These are phyloP conservation scores for Fissipunctia ypsillon DNA, from an alignment of 2,888 invertebrate genomes.

Conservation along the genomic window DNA sequence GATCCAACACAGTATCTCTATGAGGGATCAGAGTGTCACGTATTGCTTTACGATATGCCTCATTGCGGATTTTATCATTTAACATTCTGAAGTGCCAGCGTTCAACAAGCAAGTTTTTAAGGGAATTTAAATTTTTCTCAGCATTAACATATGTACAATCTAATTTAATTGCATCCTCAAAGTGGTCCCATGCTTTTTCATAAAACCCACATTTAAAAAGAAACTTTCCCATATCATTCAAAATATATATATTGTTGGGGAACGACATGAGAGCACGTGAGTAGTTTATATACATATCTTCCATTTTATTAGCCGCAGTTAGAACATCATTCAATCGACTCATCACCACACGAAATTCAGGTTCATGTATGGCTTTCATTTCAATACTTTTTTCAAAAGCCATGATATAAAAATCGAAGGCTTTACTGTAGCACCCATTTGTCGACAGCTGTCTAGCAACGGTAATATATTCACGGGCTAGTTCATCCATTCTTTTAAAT, in stretches of 20 bases:
- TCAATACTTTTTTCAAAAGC: slow-evolving; percentile 76
- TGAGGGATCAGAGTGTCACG: slow-evolving; percentile 85
- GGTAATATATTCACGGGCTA: slow-evolving; percentile 70
- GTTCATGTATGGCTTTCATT: slow-evolving; percentile 70
- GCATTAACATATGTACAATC: slow-evolving; percentile 90
- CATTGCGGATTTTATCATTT: slow-evolving; percentile 93
- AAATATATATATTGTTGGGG: slow-evolving; percentile 76
- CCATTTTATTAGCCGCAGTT: slow-evolving; percentile 70
- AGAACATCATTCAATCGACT: slow-evolving; percentile 74
- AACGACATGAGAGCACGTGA: slow-evolving; percentile 74
- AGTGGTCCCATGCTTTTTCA: slow-evolving; percentile 90
- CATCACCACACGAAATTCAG: slow-evolving; percentile 77
- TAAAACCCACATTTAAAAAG: slow-evolving; percentile 89
- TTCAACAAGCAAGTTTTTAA: slow-evolving; percentile 92
- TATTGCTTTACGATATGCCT: slow-evolving; percentile 92
- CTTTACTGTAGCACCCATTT: slow-evolving; percentile 74
- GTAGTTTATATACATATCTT: slow-evolving; percentile 81
- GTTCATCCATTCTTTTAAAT: slow-evolving; percentile 70
- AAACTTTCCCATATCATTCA: slow-evolving; percentile 84
- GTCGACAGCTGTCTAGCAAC: slow-evolving; percentile 74
- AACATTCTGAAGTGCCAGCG: slow-evolving; percentile 96
- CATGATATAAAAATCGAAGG: slow-evolving; percentile 79
- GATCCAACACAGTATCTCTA: slow-evolving; percentile 91
- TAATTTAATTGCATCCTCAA: slow-evolving; percentile 87
- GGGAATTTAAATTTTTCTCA: slow-evolving; percentile 92